A percentile compares a stretch with the other conserved stretches of the same genome.
Evolutionary conservation across 2,797 vertebrate species (phyloP).

Genomic region (Anabas testudineus): DNA sequence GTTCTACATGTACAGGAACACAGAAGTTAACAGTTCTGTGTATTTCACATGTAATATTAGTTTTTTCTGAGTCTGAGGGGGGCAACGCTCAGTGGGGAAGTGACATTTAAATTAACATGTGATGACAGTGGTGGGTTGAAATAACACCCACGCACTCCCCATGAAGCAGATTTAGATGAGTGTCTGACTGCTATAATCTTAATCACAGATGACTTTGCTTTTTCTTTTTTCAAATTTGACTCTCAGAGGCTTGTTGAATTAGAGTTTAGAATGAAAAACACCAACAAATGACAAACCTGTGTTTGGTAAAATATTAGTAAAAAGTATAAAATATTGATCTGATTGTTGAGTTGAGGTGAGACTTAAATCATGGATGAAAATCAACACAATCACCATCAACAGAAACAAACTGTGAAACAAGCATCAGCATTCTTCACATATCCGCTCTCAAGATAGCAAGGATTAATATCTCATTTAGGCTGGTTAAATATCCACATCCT

Average conservation of each 20-base stretch:
- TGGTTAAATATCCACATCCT: conserved; percentile 3
- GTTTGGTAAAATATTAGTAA: background rate
- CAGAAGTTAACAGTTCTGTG: background rate
- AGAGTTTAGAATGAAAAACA: background rate
- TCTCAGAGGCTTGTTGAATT: too few species aligned
- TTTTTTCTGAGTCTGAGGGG: background rate
- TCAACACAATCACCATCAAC: conserved; percentile 26
- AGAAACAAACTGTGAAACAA: conserved; percentile 50
- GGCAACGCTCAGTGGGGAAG: background rate
- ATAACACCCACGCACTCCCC: background rate
- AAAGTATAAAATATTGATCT: too few species aligned
- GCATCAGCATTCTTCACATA: conserved; percentile 51
- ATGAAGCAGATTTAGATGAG: background rate
- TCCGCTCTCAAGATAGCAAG: conserved; percentile 8
- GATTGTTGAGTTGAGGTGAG: conserved; percentile 48
- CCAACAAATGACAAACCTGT: background rate
- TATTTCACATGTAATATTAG: background rate
- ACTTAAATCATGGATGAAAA: conserved; percentile 49
- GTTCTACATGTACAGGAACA: too few species aligned
- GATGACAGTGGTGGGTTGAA: background rate
- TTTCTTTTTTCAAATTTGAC: too few species aligned
- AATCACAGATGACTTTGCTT: too few species aligned
- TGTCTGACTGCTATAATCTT: background rate
- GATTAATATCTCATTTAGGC: background rate
- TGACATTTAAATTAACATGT: background rate